These are phyloP conservation scores for Armadillidium nasatum DNA, from an alignment of 1,140 invertebrate genomes.

Conservation along the genomic window DNA sequence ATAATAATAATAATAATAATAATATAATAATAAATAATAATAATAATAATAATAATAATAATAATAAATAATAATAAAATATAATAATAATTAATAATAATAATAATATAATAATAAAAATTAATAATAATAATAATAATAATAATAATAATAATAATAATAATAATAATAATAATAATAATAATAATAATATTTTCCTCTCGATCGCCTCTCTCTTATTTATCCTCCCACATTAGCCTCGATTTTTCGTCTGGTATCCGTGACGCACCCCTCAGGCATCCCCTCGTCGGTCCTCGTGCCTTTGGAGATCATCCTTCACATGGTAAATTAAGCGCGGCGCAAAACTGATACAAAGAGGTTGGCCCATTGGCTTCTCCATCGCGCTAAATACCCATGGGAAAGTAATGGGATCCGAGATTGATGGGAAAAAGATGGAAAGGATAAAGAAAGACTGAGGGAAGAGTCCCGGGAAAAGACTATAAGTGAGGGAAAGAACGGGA, in stretches of 20 bases:
- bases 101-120: too few species aligned
- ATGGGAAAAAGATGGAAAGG: background rate
- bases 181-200: too few species aligned
- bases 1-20: too few species aligned
- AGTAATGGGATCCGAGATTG: conserved; percentile 1
- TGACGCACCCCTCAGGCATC: background rate
- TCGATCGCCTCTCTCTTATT: too few species aligned
- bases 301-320: conserved; percentile 39
- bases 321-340: conserved; percentile 42
- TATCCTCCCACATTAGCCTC: too few species aligned
- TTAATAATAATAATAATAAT: too few species aligned
- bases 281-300: background rate
- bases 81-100: too few species aligned
- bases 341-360: conserved; percentile 36
- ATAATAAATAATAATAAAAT: too few species aligned
- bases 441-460: background rate
- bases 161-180: too few species aligned
- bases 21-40: too few species aligned
- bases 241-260: background rate
- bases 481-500: background rate
- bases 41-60: too few species aligned
- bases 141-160: too few species aligned
- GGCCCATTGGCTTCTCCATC: conserved; percentile 35
- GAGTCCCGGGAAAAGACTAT: background rate
- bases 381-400: conserved; percentile 32